phyloP scores from a whole-genome alignment of 2,888 invertebrate species.

The Drosophila planitibia region DNA sequence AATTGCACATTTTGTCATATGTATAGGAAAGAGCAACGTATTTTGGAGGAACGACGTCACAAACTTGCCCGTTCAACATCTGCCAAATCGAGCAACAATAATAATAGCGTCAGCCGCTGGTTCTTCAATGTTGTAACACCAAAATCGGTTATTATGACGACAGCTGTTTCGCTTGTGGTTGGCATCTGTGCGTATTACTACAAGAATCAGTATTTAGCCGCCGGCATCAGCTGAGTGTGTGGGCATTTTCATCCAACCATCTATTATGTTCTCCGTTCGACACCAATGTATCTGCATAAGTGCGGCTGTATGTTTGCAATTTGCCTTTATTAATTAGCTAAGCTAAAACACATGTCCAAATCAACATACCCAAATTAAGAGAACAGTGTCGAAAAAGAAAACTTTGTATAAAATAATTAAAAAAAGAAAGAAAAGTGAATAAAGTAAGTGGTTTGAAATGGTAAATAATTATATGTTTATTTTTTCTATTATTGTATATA shows the following conservation, averaged over 20 bases:
- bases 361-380: slow-evolving; percentile 30
- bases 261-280: slow-evolving; percentile 56
- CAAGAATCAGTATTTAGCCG: slow-evolving; percentile 83
- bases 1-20: background rate
- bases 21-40: slow-evolving; percentile 87
- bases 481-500: slow-evolving; percentile 29
- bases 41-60: slow-evolving; percentile 86
- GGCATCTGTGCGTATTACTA: slow-evolving; percentile 85
- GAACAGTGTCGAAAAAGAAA: slow-evolving; percentile 9
- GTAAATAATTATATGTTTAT: slow-evolving; percentile 5
- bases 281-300: slow-evolving; percentile 51
- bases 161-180: slow-evolving; percentile 85
- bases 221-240: slow-evolving; percentile 84
- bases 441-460: slow-evolving; percentile 7
- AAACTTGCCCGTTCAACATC: slow-evolving; percentile 50
- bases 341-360: slow-evolving; percentile 33
- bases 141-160: slow-evolving; percentile 83
- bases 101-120: slow-evolving; percentile 74
- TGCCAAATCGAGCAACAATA: slow-evolving; percentile 57
- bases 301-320: slow-evolving; percentile 71
- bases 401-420: slow-evolving; percentile 2
- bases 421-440: background rate
- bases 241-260: slow-evolving; percentile 58
- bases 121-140: slow-evolving; percentile 74
- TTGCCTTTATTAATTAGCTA: slow-evolving; percentile 67